Percentiles rank a stretch among this genome's conserved stretches.
phyloP scores from a whole-genome alignment of 1,140 invertebrate genomes.

The Ips nitidus region DNA sequence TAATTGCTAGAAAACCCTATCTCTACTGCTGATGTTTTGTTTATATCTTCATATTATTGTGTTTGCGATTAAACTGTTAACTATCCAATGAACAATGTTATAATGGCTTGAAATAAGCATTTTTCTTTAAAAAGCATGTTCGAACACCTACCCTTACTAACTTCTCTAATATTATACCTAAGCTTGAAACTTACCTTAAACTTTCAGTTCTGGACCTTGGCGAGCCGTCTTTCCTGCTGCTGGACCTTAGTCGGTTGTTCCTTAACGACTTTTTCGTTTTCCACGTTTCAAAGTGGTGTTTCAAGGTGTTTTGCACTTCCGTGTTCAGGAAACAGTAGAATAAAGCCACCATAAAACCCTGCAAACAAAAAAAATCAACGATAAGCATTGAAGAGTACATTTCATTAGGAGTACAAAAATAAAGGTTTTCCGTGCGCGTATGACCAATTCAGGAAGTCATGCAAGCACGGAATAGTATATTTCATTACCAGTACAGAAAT shows the following conservation, averaged over 20 bases:
- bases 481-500: no score
- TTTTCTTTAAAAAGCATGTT: neutral
- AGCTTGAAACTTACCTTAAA: constrained; percentile 63
- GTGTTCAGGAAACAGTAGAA: constrained; percentile 93
- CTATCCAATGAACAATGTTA: no score
- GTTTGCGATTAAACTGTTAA: no score
- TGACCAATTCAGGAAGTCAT: no score
- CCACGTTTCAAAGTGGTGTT: constrained; percentile 80
- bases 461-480: no score
- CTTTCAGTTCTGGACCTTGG: constrained; percentile 74
- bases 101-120: neutral
- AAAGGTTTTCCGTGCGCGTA: no score
- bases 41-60: no score
- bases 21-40: no score
- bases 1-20: no score
- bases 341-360: constrained; percentile 84
- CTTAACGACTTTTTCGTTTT: constrained; percentile 65
- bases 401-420: neutral
- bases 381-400: neutral
- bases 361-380: constrained; percentile 39
- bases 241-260: constrained; percentile 64
- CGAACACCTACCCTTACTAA: no score
- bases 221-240: constrained; percentile 73
- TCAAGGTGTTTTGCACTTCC: constrained; percentile 83
- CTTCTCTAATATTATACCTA: no score